Percentiles rank a stretch among this genome's conserved stretches.
Evolutionary conservation across 1,140 invertebrate species (phyloP).

Genomic region (Eumaeus atala): DNA sequence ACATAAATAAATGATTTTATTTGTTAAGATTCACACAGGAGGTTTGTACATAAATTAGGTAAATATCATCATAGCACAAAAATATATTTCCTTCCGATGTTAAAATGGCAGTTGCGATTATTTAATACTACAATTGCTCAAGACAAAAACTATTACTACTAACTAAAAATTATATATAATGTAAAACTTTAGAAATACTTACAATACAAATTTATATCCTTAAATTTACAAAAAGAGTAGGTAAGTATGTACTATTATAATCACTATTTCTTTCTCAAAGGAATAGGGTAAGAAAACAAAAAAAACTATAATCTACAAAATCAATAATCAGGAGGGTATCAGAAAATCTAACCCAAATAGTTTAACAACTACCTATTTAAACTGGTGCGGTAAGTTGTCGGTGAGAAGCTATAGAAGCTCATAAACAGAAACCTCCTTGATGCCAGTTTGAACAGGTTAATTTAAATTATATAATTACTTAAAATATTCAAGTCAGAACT

Average conservation of each 20-base stretch:
- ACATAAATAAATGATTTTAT: too few species aligned
- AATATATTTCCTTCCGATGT: not conserved
- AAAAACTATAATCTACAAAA: conserved; percentile 11
- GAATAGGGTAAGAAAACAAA: too few species aligned
- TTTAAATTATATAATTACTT: not conserved
- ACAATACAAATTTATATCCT: too few species aligned
- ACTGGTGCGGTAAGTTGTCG: conserved; percentile 31
- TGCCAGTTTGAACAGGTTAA: conserved; percentile 51
- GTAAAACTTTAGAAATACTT: too few species aligned
- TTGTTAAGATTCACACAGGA: not conserved
- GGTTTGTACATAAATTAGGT: not conserved
- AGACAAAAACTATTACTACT: too few species aligned
- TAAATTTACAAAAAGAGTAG: too few species aligned
- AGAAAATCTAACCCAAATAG: conserved; percentile 33
- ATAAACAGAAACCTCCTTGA: conserved; percentile 47
- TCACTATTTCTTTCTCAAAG: too few species aligned
- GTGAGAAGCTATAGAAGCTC: conserved; percentile 49
- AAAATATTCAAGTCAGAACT: not conserved
- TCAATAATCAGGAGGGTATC: conserved; percentile 22
- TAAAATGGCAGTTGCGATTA: too few species aligned
- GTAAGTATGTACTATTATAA: too few species aligned
- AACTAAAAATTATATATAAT: too few species aligned
- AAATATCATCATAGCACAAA: not conserved
- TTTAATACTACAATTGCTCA: too few species aligned
- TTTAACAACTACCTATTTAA: conserved; percentile 28